Percentiles rank a stretch among this genome's conserved stretches.
Conservation (phyloP, 2,113 vertebrate genomes). For the Neolamprologus hecqui region DNA sequence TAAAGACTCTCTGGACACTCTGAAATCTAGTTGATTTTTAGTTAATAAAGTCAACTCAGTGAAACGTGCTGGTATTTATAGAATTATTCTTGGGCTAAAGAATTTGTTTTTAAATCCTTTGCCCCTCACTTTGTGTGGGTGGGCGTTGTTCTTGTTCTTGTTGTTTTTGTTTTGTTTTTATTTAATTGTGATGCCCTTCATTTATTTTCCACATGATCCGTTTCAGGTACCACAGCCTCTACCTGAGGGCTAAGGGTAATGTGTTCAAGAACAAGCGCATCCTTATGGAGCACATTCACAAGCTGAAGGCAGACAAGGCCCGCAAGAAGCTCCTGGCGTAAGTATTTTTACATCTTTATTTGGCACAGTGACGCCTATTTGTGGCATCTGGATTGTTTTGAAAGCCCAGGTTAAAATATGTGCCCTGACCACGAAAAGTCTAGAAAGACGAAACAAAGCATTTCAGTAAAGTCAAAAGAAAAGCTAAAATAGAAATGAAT, state of each 20-base stretch:
- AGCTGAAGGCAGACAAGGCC: conserved; percentile 96
- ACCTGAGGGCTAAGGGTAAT: conserved; percentile 95
- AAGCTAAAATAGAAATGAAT: not conserved
- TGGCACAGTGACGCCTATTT: not conserved
- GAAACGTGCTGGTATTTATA: not conserved
- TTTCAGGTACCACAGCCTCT: conserved; percentile 93
- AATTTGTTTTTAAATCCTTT: not conserved
- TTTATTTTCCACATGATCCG: not conserved
- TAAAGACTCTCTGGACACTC: not conserved
- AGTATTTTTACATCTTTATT: conserved; percentile 38
- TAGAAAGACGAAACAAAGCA: accelerated
- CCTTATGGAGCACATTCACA: conserved; percentile 99
- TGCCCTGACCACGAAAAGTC: not conserved
- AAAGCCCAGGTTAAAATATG: not conserved
- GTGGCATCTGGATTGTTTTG: not conserved
- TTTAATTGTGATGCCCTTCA: not conserved
- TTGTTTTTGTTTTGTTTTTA: not conserved
- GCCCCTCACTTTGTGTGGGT: not conserved
- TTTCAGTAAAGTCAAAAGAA: not conserved
- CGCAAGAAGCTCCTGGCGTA: conserved; percentile 98
- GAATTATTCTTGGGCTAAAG: not conserved
- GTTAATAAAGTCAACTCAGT: not conserved
- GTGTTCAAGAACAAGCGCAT: conserved; percentile 99
- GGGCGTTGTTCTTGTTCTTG: not conserved
- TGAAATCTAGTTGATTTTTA: not conserved